These are phyloP conservation scores for Drosophila monieri DNA, from an alignment of 2,888 invertebrate species.

Conservation along the genomic window DNA sequence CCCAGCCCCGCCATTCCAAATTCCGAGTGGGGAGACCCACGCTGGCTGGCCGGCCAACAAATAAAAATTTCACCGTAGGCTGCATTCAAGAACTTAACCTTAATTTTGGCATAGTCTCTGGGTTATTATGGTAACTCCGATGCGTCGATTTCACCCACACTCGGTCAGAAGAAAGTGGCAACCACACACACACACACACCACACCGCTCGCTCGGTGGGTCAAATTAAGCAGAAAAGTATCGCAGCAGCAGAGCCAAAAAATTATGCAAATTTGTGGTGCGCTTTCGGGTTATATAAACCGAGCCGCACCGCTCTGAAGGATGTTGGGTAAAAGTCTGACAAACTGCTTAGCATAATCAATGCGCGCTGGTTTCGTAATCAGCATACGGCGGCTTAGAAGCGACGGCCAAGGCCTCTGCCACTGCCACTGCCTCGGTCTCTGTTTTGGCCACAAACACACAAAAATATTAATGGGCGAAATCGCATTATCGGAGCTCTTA, in stretches of 20 bases:
- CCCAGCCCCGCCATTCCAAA: neutral
- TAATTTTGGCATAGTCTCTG: constrained; percentile 42
- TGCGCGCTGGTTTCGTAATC: constrained; percentile 58
- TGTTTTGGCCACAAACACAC: neutral
- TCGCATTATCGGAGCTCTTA: neutral
- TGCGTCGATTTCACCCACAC: constrained; percentile 47
- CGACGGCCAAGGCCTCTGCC: constrained; percentile 1
- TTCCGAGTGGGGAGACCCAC: neutral
- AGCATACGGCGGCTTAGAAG: constrained; percentile 17
- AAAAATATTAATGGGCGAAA: neutral
- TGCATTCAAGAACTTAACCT: constrained; percentile 51
- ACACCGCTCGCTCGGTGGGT: neutral
- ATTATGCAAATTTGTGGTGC: constrained; percentile 60
- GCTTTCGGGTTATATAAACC: constrained; percentile 63
- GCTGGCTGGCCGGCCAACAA: constrained; percentile 19
- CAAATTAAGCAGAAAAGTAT: constrained; percentile 33
- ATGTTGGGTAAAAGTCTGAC: constrained; percentile 45
- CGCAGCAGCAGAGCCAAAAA: constrained; percentile 30
- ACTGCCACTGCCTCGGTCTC: neutral
- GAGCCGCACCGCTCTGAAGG: constrained; percentile 41
- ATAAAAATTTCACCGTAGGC: constrained; percentile 40
- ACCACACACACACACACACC: constrained; percentile 18
- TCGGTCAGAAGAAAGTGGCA: constrained; percentile 38
- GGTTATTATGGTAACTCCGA: constrained; percentile 43
- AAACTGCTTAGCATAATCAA: constrained; percentile 63